Evolutionary conservation across 2,113 vertebrate genomes (phyloP).

Genomic region (Neopipo cinnamomea): DNA sequence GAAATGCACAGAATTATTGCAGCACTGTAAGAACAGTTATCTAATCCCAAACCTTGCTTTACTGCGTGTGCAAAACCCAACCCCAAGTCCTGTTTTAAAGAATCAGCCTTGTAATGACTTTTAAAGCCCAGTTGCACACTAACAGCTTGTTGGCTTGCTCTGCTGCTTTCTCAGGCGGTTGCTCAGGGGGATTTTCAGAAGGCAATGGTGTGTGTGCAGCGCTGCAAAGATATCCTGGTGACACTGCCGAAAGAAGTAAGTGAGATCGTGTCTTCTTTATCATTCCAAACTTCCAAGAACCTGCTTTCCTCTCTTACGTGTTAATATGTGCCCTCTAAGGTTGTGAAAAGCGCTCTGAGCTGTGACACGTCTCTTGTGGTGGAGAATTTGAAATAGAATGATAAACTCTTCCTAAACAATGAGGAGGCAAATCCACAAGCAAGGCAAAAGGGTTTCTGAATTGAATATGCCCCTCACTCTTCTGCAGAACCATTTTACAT

Average conservation of each 20-base stretch:
- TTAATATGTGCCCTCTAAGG: background rate
- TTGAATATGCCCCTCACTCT: background rate
- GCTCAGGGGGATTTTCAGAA: constrained; percentile 82
- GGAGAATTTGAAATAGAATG: background rate
- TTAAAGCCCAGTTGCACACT: background rate
- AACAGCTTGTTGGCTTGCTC: background rate
- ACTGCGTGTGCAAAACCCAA: background rate
- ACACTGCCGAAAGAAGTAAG: constrained; percentile 86
- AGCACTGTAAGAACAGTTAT: background rate
- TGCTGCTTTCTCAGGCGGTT: constrained; percentile 78
- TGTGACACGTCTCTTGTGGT: background rate
- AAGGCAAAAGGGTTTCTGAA: background rate
- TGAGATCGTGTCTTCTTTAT: constrained; percentile 29
- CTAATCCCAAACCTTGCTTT: background rate
- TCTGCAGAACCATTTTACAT: background rate
- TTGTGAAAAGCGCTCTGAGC: background rate
- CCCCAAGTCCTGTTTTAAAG: background rate
- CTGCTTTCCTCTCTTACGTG: background rate
- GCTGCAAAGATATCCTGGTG: constrained; percentile 88
- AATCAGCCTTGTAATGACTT: background rate
- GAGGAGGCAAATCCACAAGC: background rate
- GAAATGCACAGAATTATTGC: background rate
- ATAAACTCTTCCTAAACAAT: background rate
- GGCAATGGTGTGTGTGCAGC: constrained; percentile 75
- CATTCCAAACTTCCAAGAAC: constrained; percentile 15